phyloP scores from a whole-genome alignment of 2,113 vertebrate genomes.

The Climacteris rufus region DNA sequence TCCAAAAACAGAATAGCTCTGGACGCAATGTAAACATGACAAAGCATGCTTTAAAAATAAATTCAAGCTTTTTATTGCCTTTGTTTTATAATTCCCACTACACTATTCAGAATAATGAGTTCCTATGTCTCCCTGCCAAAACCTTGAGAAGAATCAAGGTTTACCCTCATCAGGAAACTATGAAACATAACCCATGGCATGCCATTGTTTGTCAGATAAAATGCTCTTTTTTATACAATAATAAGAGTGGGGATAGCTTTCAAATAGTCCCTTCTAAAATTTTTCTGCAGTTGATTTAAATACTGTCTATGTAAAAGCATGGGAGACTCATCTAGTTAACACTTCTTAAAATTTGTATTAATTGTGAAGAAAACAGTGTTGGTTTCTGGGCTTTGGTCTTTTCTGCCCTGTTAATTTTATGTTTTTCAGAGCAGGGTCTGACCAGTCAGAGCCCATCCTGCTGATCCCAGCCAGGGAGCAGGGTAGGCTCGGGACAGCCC shows the following conservation, averaged over 20 bases:
- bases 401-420: not conserved
- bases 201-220: not conserved
- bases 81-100: slow-evolving; percentile 31
- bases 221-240: not conserved
- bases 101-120: slow-evolving; percentile 29
- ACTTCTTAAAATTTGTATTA: not conserved
- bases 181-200: not conserved
- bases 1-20: not conserved
- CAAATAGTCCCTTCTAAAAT: not conserved
- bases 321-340: not conserved
- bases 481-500: too few species aligned
- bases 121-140: slow-evolving; percentile 39
- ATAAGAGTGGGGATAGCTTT: not conserved
- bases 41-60: slow-evolving; percentile 27
- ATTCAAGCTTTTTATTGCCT: not conserved
- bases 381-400: not conserved
- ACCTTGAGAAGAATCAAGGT: not conserved
- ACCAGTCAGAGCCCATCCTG: not conserved
- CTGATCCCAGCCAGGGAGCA: not conserved
- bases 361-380: not conserved
- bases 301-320: not conserved
- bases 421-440: not conserved
- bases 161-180: slow-evolving; percentile 20
- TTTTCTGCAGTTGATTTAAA: not conserved
- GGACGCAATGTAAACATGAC: not conserved